Percentiles rank a stretch among this genome's conserved stretches.
These are phyloP conservation scores for Ametastegia equiseti DNA, from an alignment of 2,888 invertebrate genomes.

Conservation along the genomic window DNA sequence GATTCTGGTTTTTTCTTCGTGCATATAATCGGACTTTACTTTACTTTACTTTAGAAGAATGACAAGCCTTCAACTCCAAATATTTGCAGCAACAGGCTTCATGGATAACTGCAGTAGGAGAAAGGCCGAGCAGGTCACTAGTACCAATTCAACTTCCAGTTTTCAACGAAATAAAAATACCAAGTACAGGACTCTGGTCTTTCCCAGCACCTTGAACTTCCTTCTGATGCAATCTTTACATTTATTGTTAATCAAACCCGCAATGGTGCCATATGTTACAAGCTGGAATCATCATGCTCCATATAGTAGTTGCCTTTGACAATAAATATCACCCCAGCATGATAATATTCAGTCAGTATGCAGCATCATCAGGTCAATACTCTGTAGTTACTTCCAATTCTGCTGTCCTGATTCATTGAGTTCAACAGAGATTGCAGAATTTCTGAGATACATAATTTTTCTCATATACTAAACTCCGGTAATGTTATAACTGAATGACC, in stretches of 20 bases:
- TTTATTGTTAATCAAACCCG: neutral
- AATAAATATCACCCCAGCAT: neutral
- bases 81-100: too few species aligned
- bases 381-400: neutral
- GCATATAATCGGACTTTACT: too few species aligned
- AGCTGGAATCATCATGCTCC: neutral
- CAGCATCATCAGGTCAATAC: neutral
- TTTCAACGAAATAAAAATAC: neutral
- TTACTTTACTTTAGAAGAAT: too few species aligned
- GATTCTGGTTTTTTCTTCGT: slow-evolving; percentile 40
- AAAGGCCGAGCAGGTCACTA: too few species aligned
- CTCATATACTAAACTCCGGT: neutral
- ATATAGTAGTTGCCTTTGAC: neutral
- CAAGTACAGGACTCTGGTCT: neutral
- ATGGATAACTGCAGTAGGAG: too few species aligned
- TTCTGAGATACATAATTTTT: neutral
- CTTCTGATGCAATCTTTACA: neutral
- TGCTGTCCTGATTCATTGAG: neutral
- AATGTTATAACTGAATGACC: neutral
- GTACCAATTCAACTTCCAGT: neutral
- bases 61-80: too few species aligned
- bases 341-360: neutral
- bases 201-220: neutral
- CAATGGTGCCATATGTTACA: neutral
- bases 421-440: neutral